Evolutionary conservation across 2,113 vertebrate genomes (phyloP).

Genomic region (Eudyptes chrysolophus): DNA sequence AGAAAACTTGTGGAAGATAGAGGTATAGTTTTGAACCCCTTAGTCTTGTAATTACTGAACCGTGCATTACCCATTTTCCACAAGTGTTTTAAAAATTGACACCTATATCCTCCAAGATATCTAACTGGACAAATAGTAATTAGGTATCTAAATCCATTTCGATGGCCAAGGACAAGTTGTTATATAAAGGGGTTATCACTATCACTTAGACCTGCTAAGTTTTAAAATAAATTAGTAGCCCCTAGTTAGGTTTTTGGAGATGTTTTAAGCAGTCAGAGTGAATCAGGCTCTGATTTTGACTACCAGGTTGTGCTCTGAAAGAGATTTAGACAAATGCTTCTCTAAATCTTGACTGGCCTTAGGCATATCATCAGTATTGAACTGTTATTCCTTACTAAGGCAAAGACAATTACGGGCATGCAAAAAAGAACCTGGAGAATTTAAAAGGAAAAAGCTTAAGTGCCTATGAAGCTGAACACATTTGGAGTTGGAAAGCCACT

Average conservation of each 20-base stretch:
- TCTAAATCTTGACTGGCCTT: neutral
- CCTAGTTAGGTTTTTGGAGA: neutral
- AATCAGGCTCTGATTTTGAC: neutral
- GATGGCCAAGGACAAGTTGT: neutral
- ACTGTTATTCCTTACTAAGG: neutral
- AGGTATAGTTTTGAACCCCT: neutral
- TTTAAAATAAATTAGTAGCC: neutral
- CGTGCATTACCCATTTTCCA: neutral
- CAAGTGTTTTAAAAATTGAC: neutral
- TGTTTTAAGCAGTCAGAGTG: neutral
- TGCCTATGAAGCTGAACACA: neutral
- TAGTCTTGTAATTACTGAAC: neutral
- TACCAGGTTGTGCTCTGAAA: neutral
- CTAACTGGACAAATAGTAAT: neutral
- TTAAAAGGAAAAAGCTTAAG: neutral
- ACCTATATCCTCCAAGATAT: neutral
- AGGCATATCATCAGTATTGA: neutral
- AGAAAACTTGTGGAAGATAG: neutral
- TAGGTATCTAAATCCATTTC: neutral
- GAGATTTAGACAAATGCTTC: neutral
- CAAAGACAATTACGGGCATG: neutral
- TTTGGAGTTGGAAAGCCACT: neutral
- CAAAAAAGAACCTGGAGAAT: neutral
- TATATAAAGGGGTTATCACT: accelerated
- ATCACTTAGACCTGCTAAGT: neutral